Evolutionary conservation across 2,797 vertebrate species (phyloP).

Genomic region (Fistularia commersonii): DNA sequence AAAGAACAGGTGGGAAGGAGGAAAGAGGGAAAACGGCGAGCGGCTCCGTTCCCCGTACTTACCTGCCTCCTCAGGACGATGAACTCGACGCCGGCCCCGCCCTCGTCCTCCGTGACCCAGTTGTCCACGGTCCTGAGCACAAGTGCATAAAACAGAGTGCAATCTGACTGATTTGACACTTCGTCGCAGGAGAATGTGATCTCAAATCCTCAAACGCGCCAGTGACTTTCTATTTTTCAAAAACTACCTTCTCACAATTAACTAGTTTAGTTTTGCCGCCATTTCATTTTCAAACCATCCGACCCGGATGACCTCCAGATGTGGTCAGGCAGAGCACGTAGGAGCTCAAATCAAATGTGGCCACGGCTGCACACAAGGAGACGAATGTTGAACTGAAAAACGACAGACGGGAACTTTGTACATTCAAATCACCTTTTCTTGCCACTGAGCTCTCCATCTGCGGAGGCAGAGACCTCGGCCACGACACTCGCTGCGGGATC

Average conservation of each 20-base stretch:
- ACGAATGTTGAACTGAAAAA: too few relatives aligned
- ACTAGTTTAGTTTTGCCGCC: too few relatives aligned
- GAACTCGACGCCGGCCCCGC: constrained; percentile 63
- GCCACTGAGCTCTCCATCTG: constrained; percentile 23
- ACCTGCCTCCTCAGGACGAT: constrained; percentile 78
- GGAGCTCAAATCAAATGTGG: too few relatives aligned
- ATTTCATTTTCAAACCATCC: too few relatives aligned
- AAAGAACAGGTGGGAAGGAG: neutral
- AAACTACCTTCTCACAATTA: too few relatives aligned
- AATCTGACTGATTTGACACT: neutral
- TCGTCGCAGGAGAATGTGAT: neutral
- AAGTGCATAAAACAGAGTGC: neutral
- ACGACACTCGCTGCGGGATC: constrained; percentile 3
- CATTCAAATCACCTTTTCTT: constrained; percentile 49
- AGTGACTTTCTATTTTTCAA: too few relatives aligned
- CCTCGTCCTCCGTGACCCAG: constrained; percentile 59
- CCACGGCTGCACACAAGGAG: too few relatives aligned
- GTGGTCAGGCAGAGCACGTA: too few relatives aligned
- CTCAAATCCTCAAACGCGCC: too few relatives aligned
- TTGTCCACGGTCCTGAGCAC: constrained; percentile 55
- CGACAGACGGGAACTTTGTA: neutral
- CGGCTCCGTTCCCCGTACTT: constrained; percentile 10
- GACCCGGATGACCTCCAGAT: too few relatives aligned
- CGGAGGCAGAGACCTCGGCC: constrained; percentile 14
- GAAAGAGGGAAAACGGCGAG: neutral